Conservation (phyloP, 2,888 invertebrate genomes). For the Aproaerema taeniolella region DNA sequence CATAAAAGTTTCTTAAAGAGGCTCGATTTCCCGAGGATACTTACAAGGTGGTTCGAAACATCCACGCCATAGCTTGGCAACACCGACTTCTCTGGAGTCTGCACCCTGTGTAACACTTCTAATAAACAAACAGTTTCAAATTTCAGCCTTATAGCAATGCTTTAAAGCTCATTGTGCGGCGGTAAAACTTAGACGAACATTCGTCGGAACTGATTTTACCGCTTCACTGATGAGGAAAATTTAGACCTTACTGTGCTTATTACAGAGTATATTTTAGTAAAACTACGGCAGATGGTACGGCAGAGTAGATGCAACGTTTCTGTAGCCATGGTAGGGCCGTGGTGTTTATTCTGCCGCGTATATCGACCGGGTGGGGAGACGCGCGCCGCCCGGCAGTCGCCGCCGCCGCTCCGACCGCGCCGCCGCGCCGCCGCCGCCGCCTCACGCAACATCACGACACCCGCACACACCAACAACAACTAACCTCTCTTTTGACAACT, state of each 20-base stretch:
- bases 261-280: no score
- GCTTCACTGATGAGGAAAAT: no score
- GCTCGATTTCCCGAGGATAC: no score
- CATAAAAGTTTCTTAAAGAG: no score
- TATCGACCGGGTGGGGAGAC: conserved; percentile 60
- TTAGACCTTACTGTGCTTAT: no score
- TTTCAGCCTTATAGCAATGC: background rate
- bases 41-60: no score
- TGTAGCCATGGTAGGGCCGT: conserved; percentile 50
- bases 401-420: conserved; percentile 36
- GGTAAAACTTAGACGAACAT: background rate
- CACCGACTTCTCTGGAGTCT: conserved; percentile 35
- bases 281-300: no score
- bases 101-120: background rate
- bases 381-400: conserved; percentile 55
- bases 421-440: conserved; percentile 42
- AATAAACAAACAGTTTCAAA: background rate
- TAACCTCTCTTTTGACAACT: conserved; percentile 9
- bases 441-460: conserved; percentile 39
- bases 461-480: conserved; percentile 16
- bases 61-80: conserved; percentile 59
- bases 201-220: no score
- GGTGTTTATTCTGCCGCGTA: conserved; percentile 74
- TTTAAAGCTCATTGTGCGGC: background rate
- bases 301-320: conserved; percentile 7